Base-by-base conservation (phyloP, 2,888 invertebrate species). In the Cosmia pyralina region DNA sequence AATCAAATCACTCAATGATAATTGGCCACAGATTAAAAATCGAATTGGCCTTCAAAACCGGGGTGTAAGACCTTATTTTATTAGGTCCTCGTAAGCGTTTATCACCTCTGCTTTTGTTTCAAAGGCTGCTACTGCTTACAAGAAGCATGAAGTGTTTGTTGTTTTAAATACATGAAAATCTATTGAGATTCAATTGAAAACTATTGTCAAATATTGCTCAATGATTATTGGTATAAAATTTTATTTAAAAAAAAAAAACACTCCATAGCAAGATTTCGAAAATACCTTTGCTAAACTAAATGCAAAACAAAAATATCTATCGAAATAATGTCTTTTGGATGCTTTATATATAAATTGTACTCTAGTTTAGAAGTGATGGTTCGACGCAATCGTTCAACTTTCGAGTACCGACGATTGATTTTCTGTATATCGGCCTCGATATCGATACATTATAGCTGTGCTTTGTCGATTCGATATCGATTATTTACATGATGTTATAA, bases 131-230 rank as follows among this genome's bases (percentile, higher is more conserved):
- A 71, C 57, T 65, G 46, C 65, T 69, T 69, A 50, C 59, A 79
- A 79, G n/a, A 70, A 68, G 38, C 72, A 65, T 58, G 69, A 77
- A 84, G 64, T 74, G 67, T 68, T 81, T 28, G 46, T n/a, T 28
- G 11, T 57, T 69, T 59, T 34, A 66, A 69, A 55, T 34, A 67
- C 17, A 72, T 52, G 55, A 64, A 79, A 55, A 10, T 11, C n/a
- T 55, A 34, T 50, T 48, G 82, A 84, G 85, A 82, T 84, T 84
- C 71, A n/a, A 48, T 58, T 55, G 52, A 19, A 74, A 57, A n/a
- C 50, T 50, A 66, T 63, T 58, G 58, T 68, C 59, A 68, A 72
- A 53, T 46, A 46, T 66, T 41, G 50, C 48, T 82, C 50, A 64
- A 63, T 52, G n/a, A 34, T 7, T 44, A 38, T 52, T 4, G 34